phyloP scores from a whole-genome alignment of 2,113 vertebrate species.

The Gavia stellata region DNA sequence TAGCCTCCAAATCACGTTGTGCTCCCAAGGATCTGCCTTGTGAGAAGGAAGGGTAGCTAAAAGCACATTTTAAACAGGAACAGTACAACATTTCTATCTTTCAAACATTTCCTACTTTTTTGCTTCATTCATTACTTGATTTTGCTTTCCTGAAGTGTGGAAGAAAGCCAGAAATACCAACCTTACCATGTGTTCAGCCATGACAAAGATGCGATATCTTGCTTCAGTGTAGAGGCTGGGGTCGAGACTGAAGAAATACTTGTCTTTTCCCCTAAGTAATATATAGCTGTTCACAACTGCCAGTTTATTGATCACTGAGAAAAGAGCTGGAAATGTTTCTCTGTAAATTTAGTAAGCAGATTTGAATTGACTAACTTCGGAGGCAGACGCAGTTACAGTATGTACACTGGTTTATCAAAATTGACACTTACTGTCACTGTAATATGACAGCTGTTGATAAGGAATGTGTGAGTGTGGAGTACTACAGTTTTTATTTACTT shows the following conservation, averaged over 20 bases:
- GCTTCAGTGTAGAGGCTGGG: background rate
- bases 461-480: background rate
- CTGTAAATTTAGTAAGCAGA: background rate
- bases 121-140: background rate
- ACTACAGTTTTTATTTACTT: background rate
- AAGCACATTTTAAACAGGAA: background rate
- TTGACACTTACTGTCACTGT: background rate
- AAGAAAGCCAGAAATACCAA: background rate
- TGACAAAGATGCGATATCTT: background rate
- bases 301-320: background rate
- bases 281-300: background rate
- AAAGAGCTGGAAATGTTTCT: background rate
- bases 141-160: background rate
- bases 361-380: background rate
- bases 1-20: fast-evolving
- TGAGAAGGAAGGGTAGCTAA: background rate
- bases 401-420: background rate
- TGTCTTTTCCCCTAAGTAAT: background rate
- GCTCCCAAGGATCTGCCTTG: background rate
- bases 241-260: background rate
- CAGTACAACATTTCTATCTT: background rate
- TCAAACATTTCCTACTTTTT: background rate
- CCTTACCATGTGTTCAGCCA: background rate
- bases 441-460: background rate
- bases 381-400: background rate